These are phyloP conservation scores for Tarsius wallacei DNA, from an alignment of 2,797 vertebrate species.

Conservation along the genomic window DNA sequence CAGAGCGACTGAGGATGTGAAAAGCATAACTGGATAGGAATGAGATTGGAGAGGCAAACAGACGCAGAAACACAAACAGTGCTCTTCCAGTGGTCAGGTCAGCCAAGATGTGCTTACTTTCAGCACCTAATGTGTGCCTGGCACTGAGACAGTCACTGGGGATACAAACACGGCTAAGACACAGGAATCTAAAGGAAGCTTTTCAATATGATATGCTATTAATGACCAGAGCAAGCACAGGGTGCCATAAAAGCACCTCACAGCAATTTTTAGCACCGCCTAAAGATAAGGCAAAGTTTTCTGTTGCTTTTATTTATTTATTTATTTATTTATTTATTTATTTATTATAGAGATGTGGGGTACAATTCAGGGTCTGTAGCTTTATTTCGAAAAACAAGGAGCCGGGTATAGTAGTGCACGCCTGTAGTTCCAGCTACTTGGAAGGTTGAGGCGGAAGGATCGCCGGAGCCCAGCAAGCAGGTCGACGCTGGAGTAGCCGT, in stretches of 20 bases:
- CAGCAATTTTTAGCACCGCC: not conserved
- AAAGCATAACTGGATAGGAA: not conserved
- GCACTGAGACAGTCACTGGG: not conserved
- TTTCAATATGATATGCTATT: not conserved
- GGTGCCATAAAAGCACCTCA: not conserved
- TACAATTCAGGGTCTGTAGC: not conserved
- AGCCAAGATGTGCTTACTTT: not conserved
- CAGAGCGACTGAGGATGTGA: not conserved
- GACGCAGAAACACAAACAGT: not conserved
- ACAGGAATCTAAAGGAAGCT: not conserved
- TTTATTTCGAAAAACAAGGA: constrained; percentile 56
- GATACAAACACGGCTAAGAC: not conserved
- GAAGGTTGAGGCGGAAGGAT: not conserved
- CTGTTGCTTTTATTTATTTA: not conserved
- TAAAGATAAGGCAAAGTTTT: not conserved
- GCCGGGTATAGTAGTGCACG: not conserved
- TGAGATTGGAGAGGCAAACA: no score
- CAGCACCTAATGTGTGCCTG: not conserved
- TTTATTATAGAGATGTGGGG: no score
- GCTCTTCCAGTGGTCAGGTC: not conserved
- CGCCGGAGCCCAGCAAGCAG: not conserved
- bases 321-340: no score
- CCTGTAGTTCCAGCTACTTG: not conserved
- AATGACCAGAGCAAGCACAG: not conserved
- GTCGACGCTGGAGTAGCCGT: not conserved